These are phyloP conservation scores for Sphenopsis melanotis DNA, from an alignment of 2,797 vertebrate genomes.

Conservation along the genomic window DNA sequence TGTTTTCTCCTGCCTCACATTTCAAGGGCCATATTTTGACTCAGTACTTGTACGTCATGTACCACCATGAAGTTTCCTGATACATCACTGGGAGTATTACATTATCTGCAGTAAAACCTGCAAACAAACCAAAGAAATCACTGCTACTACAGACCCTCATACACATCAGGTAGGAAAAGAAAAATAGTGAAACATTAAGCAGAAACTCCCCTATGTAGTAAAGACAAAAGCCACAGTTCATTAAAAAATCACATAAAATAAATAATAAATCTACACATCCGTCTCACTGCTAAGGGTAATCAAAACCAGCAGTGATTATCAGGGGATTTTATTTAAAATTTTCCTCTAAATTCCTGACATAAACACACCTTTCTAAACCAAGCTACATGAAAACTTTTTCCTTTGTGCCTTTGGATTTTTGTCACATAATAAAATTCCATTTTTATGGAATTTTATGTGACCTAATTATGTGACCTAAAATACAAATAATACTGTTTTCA, in stretches of 20 bases:
- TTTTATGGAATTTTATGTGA: no score
- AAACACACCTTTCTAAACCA: not conserved
- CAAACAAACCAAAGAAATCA: not conserved
- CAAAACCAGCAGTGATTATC: not conserved
- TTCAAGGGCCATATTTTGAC: not conserved
- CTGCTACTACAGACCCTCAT: not conserved
- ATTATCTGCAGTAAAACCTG: not conserved
- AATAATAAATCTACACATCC: not conserved
- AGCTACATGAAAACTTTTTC: not conserved
- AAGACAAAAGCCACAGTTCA: accelerated
- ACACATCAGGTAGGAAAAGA: not conserved
- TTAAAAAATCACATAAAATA: not conserved
- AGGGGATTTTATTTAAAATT: not conserved
- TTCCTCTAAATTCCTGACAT: not conserved
- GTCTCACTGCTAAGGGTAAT: not conserved
- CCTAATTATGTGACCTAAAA: no score
- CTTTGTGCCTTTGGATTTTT: not conserved
- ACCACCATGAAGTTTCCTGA: not conserved
- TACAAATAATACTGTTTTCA: not conserved
- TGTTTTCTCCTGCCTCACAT: not conserved
- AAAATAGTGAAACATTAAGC: not conserved
- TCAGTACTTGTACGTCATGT: not conserved
- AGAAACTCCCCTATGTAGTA: not conserved
- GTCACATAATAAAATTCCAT: not conserved
- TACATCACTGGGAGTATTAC: not conserved